Base-by-base conservation (phyloP, 2,113 vertebrate genomes). In the Equus przewalskii region DNA sequence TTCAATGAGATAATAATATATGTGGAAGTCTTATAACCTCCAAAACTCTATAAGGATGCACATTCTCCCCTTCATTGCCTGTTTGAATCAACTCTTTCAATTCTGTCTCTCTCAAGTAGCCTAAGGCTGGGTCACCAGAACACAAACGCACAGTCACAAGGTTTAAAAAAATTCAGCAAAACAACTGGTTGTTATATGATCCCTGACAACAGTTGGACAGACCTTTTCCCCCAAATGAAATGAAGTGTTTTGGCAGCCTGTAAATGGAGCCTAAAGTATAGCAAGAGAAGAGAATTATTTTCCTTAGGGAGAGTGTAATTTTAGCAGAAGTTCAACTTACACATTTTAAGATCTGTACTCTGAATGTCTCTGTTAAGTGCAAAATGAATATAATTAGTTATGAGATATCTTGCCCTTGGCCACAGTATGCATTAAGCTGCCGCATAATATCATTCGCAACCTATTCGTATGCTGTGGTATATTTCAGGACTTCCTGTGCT, bases 341-440 rank as follows among this genome's bases (percentile, higher is more conserved):
- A 83, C 84, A 80, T 94, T 96, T 96, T 82, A 72, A 95, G 79
- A 83, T 96, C 73, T 93, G 33, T 82, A 89, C 83, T 97, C 78
- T 85, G 84, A 94, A 92, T 93, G 36, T 94, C 81, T 95, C 94
- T 94, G 88, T 93, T 94, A 97, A 97, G 79, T 60, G 81, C 64
- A 96, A 96, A 96, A 86, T 97, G 89, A 97, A 92, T 94, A 90
- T 98, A 96, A 98, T 97, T 95, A 94, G 97, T 97, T 91, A 91
- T 92, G 94, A 94, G 92, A 78, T 91, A 88, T 70, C 80, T 96
- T 96, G 92, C 95, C 90, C 16, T 94, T 69, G 79, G 92, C 95
- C 94, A 94, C 1, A 28, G 64, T 79, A 49, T 54, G 58, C 46
- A 67, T 96, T 95, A 80, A 95, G 51, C 69, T 65, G 2, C 19